phyloP scores from a whole-genome alignment of 2,113 vertebrate species.

The Pseudopodoces humilis region DNA sequence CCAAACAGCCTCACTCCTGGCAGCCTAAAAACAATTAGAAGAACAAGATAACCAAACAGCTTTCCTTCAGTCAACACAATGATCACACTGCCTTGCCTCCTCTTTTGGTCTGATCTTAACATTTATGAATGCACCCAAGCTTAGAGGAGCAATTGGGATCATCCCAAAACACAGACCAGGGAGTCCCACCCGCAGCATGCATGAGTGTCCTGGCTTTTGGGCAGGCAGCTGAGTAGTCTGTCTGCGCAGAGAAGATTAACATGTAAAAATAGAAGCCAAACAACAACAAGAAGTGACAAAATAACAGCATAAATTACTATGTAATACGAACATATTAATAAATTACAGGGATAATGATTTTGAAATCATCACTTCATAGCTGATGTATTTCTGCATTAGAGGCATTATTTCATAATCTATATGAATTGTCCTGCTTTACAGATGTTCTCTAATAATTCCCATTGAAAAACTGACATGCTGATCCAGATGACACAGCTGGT shows the following conservation, averaged over 20 bases:
- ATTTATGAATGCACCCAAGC: background rate
- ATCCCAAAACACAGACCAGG: background rate
- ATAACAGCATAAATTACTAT: background rate
- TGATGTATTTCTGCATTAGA: background rate
- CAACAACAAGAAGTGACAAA: background rate
- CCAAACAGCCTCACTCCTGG: fast-evolving
- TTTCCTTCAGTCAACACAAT: background rate
- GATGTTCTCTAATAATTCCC: background rate
- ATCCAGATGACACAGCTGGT: background rate
- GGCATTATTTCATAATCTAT: background rate
- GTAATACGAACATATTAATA: background rate
- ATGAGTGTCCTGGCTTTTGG: background rate
- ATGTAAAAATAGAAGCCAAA: background rate
- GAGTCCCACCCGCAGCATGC: fast-evolving
- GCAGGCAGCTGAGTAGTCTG: background rate
- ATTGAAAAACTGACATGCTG: background rate
- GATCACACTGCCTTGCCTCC: background rate
- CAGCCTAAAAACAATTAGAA: background rate
- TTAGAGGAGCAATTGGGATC: fast-evolving
- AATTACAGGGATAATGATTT: background rate
- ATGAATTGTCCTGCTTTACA: background rate
- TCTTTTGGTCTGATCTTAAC: background rate
- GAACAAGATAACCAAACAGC: background rate
- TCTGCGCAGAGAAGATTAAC: background rate
- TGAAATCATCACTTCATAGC: background rate